Conservation (phyloP, 2,888 invertebrate species). For the Fissipunctia ypsillon region DNA sequence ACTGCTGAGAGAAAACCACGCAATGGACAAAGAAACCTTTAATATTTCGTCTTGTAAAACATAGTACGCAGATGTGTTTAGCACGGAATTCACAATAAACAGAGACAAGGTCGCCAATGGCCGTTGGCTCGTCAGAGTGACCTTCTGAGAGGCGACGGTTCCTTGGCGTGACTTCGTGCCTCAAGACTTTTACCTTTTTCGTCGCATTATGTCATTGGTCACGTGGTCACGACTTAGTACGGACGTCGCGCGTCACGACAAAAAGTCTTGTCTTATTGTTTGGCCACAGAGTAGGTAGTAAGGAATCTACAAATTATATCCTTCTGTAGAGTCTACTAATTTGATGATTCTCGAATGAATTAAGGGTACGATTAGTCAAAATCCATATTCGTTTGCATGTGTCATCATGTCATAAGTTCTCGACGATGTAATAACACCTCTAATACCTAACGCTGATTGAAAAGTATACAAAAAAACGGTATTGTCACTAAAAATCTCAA, state of each 20-base stretch:
- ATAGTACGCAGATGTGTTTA: slow-evolving; percentile 54
- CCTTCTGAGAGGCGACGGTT: slow-evolving; percentile 59
- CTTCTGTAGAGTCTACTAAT: too few relatives aligned
- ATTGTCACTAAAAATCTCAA: not conserved
- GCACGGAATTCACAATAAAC: slow-evolving; percentile 60
- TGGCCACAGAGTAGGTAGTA: not conserved
- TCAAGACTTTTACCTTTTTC: slow-evolving; percentile 70
- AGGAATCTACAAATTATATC: not conserved
- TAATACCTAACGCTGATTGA: not conserved
- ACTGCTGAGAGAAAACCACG: slow-evolving; percentile 6
- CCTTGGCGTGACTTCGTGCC: slow-evolving; percentile 59
- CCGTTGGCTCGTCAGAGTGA: slow-evolving; percentile 72
- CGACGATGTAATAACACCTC: too few relatives aligned
- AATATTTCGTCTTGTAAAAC: slow-evolving; percentile 37
- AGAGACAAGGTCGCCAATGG: slow-evolving; percentile 77
- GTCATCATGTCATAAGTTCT: not conserved
- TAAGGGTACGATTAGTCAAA: not conserved
- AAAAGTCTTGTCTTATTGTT: slow-evolving; percentile 39
- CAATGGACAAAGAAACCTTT: slow-evolving; percentile 20
- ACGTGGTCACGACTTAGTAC: slow-evolving; percentile 44
- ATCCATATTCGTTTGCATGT: too few relatives aligned
- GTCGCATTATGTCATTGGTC: slow-evolving; percentile 64
- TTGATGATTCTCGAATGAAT: too few relatives aligned
- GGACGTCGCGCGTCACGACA: slow-evolving; percentile 12
- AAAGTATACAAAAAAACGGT: not conserved